phyloP scores from a whole-genome alignment of 2,888 invertebrate species.

The Melanchra persicariae region DNA sequence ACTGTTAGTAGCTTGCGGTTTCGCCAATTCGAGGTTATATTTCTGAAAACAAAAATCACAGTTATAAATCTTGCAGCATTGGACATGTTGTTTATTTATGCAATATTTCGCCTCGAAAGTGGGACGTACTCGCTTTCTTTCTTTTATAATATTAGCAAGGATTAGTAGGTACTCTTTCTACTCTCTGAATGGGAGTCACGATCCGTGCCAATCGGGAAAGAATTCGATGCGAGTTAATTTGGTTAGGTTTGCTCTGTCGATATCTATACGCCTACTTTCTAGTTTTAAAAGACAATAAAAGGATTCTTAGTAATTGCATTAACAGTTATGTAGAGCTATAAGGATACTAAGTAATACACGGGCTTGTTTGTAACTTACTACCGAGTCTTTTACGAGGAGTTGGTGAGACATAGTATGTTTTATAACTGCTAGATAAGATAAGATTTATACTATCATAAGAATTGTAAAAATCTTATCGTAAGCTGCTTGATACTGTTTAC shows the following conservation, averaged over 20 bases:
- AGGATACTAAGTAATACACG: not conserved
- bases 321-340: not conserved
- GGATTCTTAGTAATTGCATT: slow-evolving; percentile 6
- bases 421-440: slow-evolving; percentile 40
- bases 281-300: slow-evolving; percentile 23
- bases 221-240: slow-evolving; percentile 27
- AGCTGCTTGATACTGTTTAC: slow-evolving; percentile 27
- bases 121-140: slow-evolving; percentile 44
- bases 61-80: not conserved
- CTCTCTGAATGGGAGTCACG: slow-evolving; percentile 52
- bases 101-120: slow-evolving; percentile 28
- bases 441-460: slow-evolving; percentile 12
- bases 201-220: slow-evolving; percentile 29
- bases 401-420: slow-evolving; percentile 10
- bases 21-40: fast-evolving
- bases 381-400: slow-evolving; percentile 9
- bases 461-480: slow-evolving; percentile 52
- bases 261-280: slow-evolving; percentile 26
- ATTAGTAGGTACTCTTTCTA: slow-evolving; percentile 31
- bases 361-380: slow-evolving; percentile 9
- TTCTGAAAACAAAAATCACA: not conserved
- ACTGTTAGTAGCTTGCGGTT: not conserved
- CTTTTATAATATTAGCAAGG: slow-evolving; percentile 45
- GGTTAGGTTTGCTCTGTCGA: slow-evolving; percentile 15
- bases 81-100: not conserved